Conservation (phyloP, 2,888 invertebrate species). For the Dysmachus trigonus region DNA sequence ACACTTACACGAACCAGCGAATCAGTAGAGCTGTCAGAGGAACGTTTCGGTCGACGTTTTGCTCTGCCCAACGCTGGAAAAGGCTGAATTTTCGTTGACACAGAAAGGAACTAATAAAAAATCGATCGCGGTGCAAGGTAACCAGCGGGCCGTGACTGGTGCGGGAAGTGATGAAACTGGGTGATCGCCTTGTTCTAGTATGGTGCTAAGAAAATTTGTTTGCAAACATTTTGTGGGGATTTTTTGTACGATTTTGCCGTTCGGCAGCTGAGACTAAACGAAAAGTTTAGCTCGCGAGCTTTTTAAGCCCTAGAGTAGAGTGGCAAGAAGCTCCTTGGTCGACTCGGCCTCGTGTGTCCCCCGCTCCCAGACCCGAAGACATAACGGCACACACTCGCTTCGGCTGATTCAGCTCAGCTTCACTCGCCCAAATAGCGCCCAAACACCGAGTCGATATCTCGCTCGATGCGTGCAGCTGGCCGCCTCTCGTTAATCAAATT, state of each 20-base stretch:
- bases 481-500: conserved; percentile 3
- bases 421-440: conserved; percentile 22
- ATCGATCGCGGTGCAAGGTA: background rate
- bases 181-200: conserved; percentile 10
- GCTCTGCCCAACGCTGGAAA: conserved; percentile 18
- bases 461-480: conserved; percentile 15
- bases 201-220: conserved; percentile 19
- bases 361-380: background rate
- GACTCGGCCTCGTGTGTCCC: background rate
- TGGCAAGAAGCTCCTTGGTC: background rate
- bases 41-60: conserved; percentile 45
- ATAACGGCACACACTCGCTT: background rate
- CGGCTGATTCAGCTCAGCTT: background rate
- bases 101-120: conserved; percentile 3
- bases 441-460: conserved; percentile 16
- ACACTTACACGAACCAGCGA: conserved; percentile 27
- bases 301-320: background rate
- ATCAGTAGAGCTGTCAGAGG: conserved; percentile 43
- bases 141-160: background rate
- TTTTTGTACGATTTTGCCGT: conserved; percentile 34
- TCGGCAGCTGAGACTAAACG: conserved; percentile 28
- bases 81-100: conserved; percentile 32
- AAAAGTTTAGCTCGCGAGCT: background rate
- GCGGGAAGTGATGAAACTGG: conserved; percentile 10
- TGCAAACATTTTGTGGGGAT: conserved; percentile 40